These are phyloP conservation scores for Pyrrhosoma nymphula DNA, from an alignment of 2,888 invertebrate genomes.

Conservation along the genomic window DNA sequence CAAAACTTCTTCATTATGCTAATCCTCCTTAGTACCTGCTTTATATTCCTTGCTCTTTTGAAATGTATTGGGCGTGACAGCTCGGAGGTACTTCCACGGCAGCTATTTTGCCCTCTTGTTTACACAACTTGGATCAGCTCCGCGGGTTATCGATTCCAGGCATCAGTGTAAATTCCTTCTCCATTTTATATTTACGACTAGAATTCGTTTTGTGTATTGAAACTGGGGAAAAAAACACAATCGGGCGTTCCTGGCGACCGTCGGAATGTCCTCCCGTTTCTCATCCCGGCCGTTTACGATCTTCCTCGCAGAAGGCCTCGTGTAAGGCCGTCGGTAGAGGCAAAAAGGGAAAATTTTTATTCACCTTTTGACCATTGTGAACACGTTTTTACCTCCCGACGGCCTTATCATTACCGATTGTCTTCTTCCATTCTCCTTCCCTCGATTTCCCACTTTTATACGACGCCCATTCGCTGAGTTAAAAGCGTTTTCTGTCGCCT, in stretches of 20 bases:
- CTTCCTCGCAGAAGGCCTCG: background rate
- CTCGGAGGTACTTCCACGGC: background rate
- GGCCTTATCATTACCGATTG: conserved; percentile 59
- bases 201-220: conserved; percentile 20
- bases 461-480: conserved; percentile 4
- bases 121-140: background rate
- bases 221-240: background rate
- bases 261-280: conserved; percentile 7
- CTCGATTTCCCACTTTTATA: background rate
- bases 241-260: background rate
- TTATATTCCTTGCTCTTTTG: background rate
- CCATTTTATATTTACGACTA: conserved; percentile 27
- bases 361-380: conserved; percentile 36
- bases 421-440: conserved; percentile 27
- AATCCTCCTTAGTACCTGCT: too few relatives aligned
- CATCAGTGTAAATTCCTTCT: conserved; percentile 34
- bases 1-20: too few relatives aligned
- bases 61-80: background rate
- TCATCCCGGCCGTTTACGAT: background rate
- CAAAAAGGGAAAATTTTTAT: conserved; percentile 31
- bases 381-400: conserved; percentile 29
- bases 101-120: background rate
- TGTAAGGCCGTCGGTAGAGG: background rate
- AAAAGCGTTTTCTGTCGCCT: conserved; percentile 63
- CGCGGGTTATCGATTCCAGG: background rate